Percentiles rank a stretch among this genome's conserved stretches.
phyloP scores from a whole-genome alignment of 2,113 vertebrate species.

The Planiliza haematocheilus region DNA sequence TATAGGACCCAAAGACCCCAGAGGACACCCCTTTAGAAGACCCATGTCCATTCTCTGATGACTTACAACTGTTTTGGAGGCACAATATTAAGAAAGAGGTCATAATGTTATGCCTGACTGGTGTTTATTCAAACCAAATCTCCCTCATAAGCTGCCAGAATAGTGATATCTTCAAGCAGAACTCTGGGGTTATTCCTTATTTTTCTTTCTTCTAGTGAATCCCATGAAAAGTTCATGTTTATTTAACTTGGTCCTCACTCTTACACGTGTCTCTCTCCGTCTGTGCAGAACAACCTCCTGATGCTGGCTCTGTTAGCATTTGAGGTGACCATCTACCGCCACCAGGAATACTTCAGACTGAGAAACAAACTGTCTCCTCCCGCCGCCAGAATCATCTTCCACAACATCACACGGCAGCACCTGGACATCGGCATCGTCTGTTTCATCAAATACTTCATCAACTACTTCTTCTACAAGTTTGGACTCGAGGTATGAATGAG shows the following conservation, averaged over 20 bases:
- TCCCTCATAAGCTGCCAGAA: background rate
- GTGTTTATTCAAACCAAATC: too few species aligned
- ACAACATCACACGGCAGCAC: conserved; percentile 93
- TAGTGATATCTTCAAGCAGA: too few species aligned
- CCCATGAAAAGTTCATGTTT: too few species aligned
- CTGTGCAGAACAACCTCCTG: conserved; percentile 90
- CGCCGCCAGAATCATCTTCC: conserved; percentile 93
- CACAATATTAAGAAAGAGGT: too few species aligned
- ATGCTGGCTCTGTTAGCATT: conserved; percentile 95
- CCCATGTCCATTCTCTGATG: too few species aligned
- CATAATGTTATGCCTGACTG: too few species aligned
- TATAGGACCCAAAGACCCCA: too few species aligned
- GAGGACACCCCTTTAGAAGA: too few species aligned
- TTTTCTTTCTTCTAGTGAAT: too few species aligned
- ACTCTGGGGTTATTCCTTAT: background rate
- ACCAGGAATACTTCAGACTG: conserved; percentile 93
- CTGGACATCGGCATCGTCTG: conserved; percentile 92
- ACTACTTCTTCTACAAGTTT: conserved; percentile 99
- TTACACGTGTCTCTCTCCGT: too few species aligned
- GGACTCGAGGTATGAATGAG: conserved; percentile 89
- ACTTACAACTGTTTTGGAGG: too few species aligned
- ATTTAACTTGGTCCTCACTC: too few species aligned
- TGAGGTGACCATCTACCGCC: conserved; percentile 96
- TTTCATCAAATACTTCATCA: conserved; percentile 96
- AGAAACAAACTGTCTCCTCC: conserved; percentile 92